A percentile compares a stretch with the other conserved stretches of the same genome.
Conservation (phyloP, 2,797 vertebrate species). For the Arremon aurantiirostris region DNA sequence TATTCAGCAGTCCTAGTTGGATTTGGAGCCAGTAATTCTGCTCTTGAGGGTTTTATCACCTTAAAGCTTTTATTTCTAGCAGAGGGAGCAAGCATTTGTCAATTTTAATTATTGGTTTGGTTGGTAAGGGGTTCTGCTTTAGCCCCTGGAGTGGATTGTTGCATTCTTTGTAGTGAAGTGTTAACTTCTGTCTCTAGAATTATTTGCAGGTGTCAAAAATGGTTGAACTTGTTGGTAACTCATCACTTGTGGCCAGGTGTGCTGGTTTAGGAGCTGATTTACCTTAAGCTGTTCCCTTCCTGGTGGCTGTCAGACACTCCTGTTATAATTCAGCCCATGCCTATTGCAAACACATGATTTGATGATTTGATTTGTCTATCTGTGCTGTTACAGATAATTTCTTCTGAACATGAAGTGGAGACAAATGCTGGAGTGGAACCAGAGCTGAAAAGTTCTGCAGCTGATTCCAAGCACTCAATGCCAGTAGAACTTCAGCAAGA, state of each 20-base stretch:
- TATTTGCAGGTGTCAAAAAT: neutral
- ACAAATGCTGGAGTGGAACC: neutral
- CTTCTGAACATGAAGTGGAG: slow-evolving; percentile 25
- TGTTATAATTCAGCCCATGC: neutral
- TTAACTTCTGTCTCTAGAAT: neutral
- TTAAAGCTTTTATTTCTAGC: neutral
- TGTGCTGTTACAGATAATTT: slow-evolving; percentile 39
- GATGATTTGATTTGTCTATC: neutral
- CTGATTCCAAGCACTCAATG: neutral
- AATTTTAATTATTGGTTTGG: neutral
- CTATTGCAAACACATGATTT: neutral
- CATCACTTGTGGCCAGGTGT: rapidly evolving
- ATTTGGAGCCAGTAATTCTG: neutral
- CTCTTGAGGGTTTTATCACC: neutral
- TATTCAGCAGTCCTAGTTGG: neutral
- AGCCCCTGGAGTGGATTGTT: neutral
- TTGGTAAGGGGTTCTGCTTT: neutral
- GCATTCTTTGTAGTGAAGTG: neutral
- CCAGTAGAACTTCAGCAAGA: slow-evolving; percentile 14
- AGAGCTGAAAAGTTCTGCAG: neutral
- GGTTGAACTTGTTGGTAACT: neutral
- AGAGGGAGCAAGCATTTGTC: neutral
- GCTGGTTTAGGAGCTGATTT: neutral
- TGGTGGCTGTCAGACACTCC: neutral
- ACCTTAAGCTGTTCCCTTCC: neutral